phyloP scores from a whole-genome alignment of 1,140 invertebrate genomes.

The Aphelinus certus region DNA sequence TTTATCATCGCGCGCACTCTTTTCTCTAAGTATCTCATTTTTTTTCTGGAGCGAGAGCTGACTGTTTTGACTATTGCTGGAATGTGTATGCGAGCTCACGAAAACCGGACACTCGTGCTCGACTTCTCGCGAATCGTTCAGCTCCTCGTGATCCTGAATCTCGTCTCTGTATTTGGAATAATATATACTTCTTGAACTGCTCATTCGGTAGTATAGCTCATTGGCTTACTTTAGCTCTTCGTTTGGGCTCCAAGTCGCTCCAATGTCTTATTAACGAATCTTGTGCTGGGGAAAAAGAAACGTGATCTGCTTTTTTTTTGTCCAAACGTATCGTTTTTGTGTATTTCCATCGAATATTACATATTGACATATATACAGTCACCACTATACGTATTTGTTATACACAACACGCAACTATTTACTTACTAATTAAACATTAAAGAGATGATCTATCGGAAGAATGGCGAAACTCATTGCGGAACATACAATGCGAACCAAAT shows the following conservation, averaged over 20 bases:
- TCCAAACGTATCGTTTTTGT: constrained; percentile 44
- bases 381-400: constrained; percentile 49
- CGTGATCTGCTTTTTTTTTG: constrained; percentile 37
- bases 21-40: constrained; percentile 23
- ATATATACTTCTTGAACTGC: no score
- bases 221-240: no score
- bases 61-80: background rate
- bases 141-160: no score
- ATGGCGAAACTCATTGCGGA: background rate
- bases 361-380: constrained; percentile 64
- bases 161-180: no score
- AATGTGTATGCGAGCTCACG: background rate
- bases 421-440: constrained; percentile 44
- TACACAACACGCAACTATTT: constrained; percentile 52
- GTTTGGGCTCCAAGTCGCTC: no score
- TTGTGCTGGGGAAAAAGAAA: no score
- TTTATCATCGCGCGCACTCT: constrained; percentile 8
- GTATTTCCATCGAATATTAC: constrained; percentile 54
- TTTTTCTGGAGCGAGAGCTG: constrained; percentile 8
- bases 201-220: no score
- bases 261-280: no score
- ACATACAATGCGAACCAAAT: no score
- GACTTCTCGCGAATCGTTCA: no score
- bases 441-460: constrained; percentile 32
- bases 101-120: constrained; percentile 3